phyloP scores from a whole-genome alignment of 2,888 invertebrate genomes.

The Syrphus vitripennis region DNA sequence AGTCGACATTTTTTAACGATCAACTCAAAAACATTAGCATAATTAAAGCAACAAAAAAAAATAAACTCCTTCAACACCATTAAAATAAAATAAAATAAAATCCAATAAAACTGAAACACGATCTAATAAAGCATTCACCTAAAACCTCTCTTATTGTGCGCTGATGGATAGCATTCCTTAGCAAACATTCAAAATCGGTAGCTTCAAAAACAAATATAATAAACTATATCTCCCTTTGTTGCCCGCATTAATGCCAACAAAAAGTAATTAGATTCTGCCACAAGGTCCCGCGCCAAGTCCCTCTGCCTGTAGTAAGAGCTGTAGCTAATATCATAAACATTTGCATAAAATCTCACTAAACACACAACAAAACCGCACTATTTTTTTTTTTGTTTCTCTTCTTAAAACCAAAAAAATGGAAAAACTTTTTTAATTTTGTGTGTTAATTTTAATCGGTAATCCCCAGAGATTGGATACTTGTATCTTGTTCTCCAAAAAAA shows the following conservation, averaged over 20 bases:
- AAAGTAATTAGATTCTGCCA: slow-evolving; percentile 15
- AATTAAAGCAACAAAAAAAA: neutral
- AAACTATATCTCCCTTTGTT: slow-evolving; percentile 1
- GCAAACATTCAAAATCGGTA: slow-evolving; percentile 56
- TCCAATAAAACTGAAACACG: slow-evolving; percentile 17
- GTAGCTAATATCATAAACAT: slow-evolving; percentile 37
- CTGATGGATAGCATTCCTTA: slow-evolving; percentile 60
- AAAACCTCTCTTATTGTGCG: too few relatives aligned
- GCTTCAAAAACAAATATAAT: slow-evolving; percentile 23
- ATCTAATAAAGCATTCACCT: slow-evolving; percentile 23
- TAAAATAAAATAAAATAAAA: slow-evolving; percentile 39
- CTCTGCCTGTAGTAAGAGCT: neutral
- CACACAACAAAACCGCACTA: slow-evolving; percentile 35
- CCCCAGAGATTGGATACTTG: neutral
- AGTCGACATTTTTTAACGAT: slow-evolving; percentile 12
- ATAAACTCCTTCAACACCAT: slow-evolving; percentile 16
- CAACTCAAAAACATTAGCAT: neutral
- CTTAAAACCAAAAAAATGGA: neutral
- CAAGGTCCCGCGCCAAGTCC: slow-evolving; percentile 9
- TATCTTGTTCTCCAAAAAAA: slow-evolving; percentile 18
- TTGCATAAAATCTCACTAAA: slow-evolving; percentile 66
- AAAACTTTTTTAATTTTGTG: slow-evolving; percentile 58
- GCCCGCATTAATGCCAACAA: neutral
- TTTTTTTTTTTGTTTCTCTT: slow-evolving; percentile 4
- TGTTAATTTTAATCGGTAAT: slow-evolving; percentile 34